phyloP scores from a whole-genome alignment of 2,113 vertebrate genomes.

The Nematolebias whitei region DNA sequence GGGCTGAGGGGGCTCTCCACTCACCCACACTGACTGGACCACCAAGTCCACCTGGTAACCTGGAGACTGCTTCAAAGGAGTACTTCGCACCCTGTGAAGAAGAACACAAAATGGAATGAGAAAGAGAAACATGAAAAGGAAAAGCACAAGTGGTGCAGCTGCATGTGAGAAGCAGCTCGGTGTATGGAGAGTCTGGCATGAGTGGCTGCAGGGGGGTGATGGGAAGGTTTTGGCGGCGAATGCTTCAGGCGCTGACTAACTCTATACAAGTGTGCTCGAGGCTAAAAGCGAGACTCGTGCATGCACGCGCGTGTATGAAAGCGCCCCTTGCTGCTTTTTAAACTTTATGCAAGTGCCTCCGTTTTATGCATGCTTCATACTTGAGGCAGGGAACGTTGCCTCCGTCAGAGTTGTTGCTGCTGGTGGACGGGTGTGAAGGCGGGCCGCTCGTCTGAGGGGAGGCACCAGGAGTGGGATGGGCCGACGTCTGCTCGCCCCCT shows the following conservation, averaged over 20 bases:
- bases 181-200: constrained; percentile 41
- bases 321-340: constrained; percentile 6
- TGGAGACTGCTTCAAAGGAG: constrained; percentile 93
- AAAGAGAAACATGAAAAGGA: constrained; percentile 8
- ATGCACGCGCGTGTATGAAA: constrained; percentile 29
- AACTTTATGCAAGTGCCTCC: constrained; percentile 17
- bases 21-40: constrained; percentile 97
- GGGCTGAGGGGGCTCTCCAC: constrained; percentile 95
- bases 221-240: constrained; percentile 46
- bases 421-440: constrained; percentile 93
- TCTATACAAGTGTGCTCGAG: constrained; percentile 59
- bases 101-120: neutral
- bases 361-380: constrained; percentile 72
- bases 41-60: constrained; percentile 96
- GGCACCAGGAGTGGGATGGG: constrained; percentile 86
- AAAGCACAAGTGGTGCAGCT: constrained; percentile 35
- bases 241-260: constrained; percentile 52
- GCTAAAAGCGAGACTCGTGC: constrained; percentile 52
- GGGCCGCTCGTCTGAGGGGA: constrained; percentile 88
- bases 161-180: constrained; percentile 1
- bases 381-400: constrained; percentile 97
- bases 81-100: constrained; percentile 88
- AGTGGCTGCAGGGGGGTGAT: constrained; percentile 47
- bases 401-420: constrained; percentile 95
- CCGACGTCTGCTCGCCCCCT: constrained; percentile 85